phyloP scores from a whole-genome alignment of 2,113 vertebrate genomes.

The Barnardius zonarius region DNA sequence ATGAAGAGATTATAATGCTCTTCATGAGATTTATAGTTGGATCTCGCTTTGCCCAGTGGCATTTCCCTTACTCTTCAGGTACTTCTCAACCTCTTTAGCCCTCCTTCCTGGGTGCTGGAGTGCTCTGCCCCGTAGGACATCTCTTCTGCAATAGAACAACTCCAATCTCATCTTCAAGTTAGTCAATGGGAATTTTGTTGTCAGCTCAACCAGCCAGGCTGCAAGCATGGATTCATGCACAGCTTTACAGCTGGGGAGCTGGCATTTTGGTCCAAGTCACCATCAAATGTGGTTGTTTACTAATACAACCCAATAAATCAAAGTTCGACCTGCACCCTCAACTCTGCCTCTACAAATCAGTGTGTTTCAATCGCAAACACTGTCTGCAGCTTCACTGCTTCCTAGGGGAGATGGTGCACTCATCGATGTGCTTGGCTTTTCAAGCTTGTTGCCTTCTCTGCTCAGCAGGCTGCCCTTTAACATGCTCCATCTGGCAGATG shows the following conservation, averaged over 20 bases:
- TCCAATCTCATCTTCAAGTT: background rate
- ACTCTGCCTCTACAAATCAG: background rate
- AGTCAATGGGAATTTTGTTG: background rate
- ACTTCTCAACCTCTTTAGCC: background rate
- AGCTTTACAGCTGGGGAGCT: background rate
- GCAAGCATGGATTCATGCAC: background rate
- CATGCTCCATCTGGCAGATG: slow-evolving; percentile 65
- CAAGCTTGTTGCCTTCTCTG: slow-evolving; percentile 27
- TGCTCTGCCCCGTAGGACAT: fast-evolving
- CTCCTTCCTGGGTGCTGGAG: background rate
- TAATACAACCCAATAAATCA: background rate
- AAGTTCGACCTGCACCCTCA: background rate
- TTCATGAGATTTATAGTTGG: background rate
- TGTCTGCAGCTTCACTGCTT: background rate
- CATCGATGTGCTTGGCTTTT: background rate
- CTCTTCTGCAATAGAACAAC: background rate
- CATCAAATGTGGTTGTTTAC: background rate
- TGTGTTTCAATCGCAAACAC: background rate
- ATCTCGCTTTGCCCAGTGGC: background rate
- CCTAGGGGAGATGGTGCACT: background rate
- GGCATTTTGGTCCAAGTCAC: background rate
- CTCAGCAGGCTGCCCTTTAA: slow-evolving; percentile 58
- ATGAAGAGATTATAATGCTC: background rate
- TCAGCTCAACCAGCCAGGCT: background rate
- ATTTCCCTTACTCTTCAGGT: background rate